phyloP scores from a whole-genome alignment of 2,888 invertebrate genomes.

The Ophion obscuratus region DNA sequence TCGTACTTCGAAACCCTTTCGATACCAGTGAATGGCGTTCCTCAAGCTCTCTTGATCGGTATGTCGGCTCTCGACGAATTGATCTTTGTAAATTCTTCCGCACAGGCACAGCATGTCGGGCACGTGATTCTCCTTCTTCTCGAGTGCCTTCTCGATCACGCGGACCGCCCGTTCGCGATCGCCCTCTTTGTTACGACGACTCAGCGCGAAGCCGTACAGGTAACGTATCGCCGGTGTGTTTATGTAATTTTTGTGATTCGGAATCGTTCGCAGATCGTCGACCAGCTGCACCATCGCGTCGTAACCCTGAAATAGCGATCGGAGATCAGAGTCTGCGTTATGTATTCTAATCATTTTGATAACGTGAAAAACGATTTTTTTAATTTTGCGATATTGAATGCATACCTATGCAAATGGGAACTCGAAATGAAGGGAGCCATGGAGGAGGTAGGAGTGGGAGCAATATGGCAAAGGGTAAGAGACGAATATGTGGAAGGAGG shows the following conservation, averaged over 20 bases:
- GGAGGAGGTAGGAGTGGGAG: no score
- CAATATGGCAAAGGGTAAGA: no score
- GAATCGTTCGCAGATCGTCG: conserved; percentile 95
- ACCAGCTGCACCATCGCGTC: conserved; percentile 99
- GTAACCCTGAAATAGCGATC: conserved; percentile 88
- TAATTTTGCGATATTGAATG: not conserved
- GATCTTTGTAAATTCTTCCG: conserved; percentile 98
- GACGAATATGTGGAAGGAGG: no score
- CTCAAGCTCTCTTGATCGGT: conserved; percentile 94
- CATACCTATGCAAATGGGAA: no score
- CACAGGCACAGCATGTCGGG: conserved; percentile 99
- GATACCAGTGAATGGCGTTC: conserved; percentile 98
- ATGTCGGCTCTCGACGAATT: conserved; percentile 98
- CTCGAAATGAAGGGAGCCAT: no score
- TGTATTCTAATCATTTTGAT: not conserved
- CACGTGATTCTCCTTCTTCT: conserved; percentile 96
- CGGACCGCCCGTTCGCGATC: conserved; percentile 97
- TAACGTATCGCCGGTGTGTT: conserved; percentile 96
- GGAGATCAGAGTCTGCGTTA: not conserved
- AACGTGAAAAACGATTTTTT: not conserved
- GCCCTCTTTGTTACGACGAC: conserved; percentile 96
- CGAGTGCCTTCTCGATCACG: conserved; percentile 95
- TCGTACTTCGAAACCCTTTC: conserved; percentile 94
- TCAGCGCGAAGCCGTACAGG: conserved; percentile 98
- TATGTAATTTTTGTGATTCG: conserved; percentile 94